Base-by-base conservation (phyloP, 2,888 invertebrate species). In the Macaria notata region DNA sequence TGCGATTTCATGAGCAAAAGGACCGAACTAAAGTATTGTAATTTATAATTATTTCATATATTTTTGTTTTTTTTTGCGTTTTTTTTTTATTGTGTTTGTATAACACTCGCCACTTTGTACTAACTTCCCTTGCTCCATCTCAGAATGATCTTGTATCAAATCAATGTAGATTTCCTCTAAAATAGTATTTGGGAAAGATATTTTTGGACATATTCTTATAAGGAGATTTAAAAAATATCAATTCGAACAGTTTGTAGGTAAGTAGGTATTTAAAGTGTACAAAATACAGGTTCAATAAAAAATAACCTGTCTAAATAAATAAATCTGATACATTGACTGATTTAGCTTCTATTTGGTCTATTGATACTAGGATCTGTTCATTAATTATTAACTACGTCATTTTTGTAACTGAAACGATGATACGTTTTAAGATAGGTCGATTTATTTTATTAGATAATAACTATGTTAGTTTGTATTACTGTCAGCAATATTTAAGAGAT, bases 261-360 rank as follows among this genome's bases (percentile, higher is more conserved):
- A 19, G 41, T n/a, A 41, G 19, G 41, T 41, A 50, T 51, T 65
- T 69, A 69, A 68, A 70, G 57, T 72, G 62, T 73, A 73, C 56
- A 74, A 64, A 70, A 66, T 69, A 70, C 68, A 70, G 46, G 59
- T 61, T 72, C 66, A 59, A 38, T 38, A 38, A 4, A 66, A 70
- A 74, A 75, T 75, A 79, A 78, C 75, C 76, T 76, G 79, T 71
- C 46, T 71, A 74, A 74, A 48, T 59, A 62, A 73, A 73, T 72
- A 72, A 68, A 69, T 76, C 61, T 68, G 52, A 43, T 70, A 71
- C 68, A 69, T 68, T 65, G 65, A 70, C 66, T 70, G 73, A 70
- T 64, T 66, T 81, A 83, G 83, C 83, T 77, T 83, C 81, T 83
- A 74, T 77, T 76, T 71, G 80, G 78, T 78, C 62, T 77, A 75